Evolutionary conservation across 2,888 invertebrate genomes (phyloP), one percentile per base, ranked within the genome.

Genomic region (Parnassius orleans): DNA sequence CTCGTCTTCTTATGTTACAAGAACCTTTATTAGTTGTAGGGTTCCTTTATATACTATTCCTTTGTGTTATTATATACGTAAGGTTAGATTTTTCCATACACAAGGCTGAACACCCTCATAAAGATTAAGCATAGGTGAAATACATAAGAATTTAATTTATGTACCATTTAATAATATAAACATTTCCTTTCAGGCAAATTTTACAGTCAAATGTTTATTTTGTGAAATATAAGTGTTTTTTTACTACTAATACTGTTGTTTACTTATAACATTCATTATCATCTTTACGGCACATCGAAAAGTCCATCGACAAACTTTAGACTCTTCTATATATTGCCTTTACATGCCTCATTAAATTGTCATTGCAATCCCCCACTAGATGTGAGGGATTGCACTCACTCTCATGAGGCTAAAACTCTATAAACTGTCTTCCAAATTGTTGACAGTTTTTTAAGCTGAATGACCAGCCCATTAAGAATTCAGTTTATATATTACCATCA

Each of bases 51-150:
- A 87, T 96, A 48, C 90, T 99, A 68, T 99, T 99, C 91, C 79
- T 98, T 60, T 90, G 96, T 74, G 97, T 99, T 62, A 98, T 99
- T 81, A 92, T 99, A 75, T 98, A 98, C 90, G 97, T 98, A 66
- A 94, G 99, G 73, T 92, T 99, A 81, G 99, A 99, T 92, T 99
- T 99, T 90, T 97, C 98, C 63, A 98, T 99, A 74, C 93, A 93
- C 73, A 95, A 95, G 83, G 93, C 94, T 80, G 93, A 94, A 74
- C 92, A 92, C 72, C 89, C 83, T 66, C 87, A 87, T 76, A 93
- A 93, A 76, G 93, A 93, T 67, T 90, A 87, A 83, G 66, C 65
- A 65, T 66, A 14, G 9, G 14, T 65, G 65, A 60, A 63, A 65
- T 66, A 52, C 68, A 68, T 69, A 33, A 33, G 33, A 33, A 33